Conservation (phyloP, 2,888 invertebrate species). For the Noctua janthina region DNA sequence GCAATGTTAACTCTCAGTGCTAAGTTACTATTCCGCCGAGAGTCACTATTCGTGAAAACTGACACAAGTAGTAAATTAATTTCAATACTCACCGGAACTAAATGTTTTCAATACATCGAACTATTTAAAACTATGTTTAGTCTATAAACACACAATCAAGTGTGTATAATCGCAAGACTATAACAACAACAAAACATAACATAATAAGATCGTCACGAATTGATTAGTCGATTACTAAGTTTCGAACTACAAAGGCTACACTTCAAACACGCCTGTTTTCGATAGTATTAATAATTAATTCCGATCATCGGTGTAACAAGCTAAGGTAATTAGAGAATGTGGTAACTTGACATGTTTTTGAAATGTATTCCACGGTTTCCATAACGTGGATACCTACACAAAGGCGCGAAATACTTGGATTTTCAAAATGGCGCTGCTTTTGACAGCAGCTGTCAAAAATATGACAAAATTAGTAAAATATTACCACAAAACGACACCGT, state of each 20-base stretch:
- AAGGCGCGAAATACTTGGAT: neutral
- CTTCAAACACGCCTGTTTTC: slow-evolving; percentile 73
- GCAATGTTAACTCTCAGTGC: neutral
- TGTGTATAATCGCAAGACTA: slow-evolving; percentile 5
- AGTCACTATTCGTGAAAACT: neutral
- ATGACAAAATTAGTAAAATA: neutral
- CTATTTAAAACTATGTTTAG: neutral
- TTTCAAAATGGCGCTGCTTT: slow-evolving; percentile 34
- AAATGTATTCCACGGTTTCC: slow-evolving; percentile 40
- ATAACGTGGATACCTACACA: neutral
- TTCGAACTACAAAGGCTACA: slow-evolving; percentile 60
- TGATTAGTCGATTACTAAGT: slow-evolving; percentile 58
- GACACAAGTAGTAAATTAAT: neutral
- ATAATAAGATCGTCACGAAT: slow-evolving; percentile 46
- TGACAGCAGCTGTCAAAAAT: slow-evolving; percentile 40
- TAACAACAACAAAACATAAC: slow-evolving; percentile 28
- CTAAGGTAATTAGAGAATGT: slow-evolving; percentile 79
- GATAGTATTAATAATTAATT: slow-evolving; percentile 83
- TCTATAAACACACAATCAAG: slow-evolving; percentile 11
- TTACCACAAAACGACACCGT: neutral
- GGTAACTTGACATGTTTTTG: slow-evolving; percentile 79
- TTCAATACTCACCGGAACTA: neutral
- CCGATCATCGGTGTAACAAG: slow-evolving; percentile 78
- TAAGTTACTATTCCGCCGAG: neutral
- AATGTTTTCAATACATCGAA: neutral